These are phyloP conservation scores for Palythoa grandis DNA, from an alignment of 92 coral and sea anemone genomes.

Conservation along the genomic window DNA sequence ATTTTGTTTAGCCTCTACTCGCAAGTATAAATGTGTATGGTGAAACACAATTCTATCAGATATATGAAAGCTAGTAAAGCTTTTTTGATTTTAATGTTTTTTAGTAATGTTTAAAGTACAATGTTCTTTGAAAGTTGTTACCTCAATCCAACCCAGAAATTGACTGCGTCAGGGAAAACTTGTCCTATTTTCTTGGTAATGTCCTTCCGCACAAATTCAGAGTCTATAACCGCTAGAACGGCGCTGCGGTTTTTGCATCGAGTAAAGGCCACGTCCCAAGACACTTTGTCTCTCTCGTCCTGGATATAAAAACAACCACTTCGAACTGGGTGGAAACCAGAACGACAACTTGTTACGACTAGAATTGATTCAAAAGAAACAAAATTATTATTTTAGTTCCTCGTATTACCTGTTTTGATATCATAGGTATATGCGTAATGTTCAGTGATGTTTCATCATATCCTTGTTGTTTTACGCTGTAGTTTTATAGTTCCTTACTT, in stretches of 20 bases:
- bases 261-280: slow-evolving; percentile 4
- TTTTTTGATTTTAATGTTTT: too few species aligned
- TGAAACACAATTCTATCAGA: too few species aligned
- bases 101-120: not conserved
- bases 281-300: not conserved
- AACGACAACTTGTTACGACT: slow-evolving; percentile 10
- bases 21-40: too few species aligned
- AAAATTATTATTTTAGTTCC: not conserved
- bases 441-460: too few species aligned
- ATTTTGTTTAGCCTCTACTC: too few species aligned
- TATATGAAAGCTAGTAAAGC: too few species aligned
- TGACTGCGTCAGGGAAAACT: slow-evolving; percentile 19
- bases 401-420: too few species aligned
- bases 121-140: not conserved
- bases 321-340: not conserved
- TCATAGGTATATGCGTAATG: too few species aligned
- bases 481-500: too few species aligned
- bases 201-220: not conserved
- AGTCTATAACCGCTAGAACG: not conserved
- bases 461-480: too few species aligned
- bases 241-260: slow-evolving; percentile 7
- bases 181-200: slow-evolving; percentile 10
- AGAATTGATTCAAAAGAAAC: not conserved
- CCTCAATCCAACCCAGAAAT: slow-evolving; percentile 21
- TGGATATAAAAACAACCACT: slow-evolving; percentile 26